Evolutionary conservation across 2,888 invertebrate genomes (phyloP).

Genomic region (Heliconius ismenius): DNA sequence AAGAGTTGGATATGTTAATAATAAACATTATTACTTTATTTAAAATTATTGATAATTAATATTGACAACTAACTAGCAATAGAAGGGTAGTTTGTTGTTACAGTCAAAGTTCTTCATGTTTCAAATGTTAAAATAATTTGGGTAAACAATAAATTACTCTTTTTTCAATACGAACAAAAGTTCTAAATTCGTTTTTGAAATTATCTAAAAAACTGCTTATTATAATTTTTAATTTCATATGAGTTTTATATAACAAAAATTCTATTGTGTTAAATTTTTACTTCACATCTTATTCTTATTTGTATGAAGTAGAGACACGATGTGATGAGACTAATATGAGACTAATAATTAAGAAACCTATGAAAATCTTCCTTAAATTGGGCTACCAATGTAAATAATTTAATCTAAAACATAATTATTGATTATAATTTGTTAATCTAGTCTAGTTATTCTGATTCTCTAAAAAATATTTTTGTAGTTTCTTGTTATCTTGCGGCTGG

Average conservation of each 20-base stretch:
- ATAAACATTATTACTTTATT: too few species aligned
- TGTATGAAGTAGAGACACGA: background rate
- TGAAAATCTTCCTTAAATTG: background rate
- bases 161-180: background rate
- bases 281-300: conserved; percentile 8
- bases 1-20: background rate
- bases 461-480: conserved; percentile 22
- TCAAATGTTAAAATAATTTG: background rate
- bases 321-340: too few species aligned
- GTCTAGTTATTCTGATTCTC: background rate
- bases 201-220: background rate
- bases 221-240: background rate
- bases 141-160: background rate
- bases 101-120: background rate
- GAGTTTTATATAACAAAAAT: background rate
- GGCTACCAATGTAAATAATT: background rate
- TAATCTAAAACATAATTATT: background rate
- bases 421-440: conserved; percentile 9
- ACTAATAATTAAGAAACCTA: background rate
- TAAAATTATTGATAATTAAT: background rate
- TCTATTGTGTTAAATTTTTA: conserved; percentile 7
- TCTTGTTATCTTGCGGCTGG: conserved; percentile 13
- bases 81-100: background rate
- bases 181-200: background rate
- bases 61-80: background rate